Evolutionary conservation across 2,888 invertebrate species (phyloP).

Genomic region (Pseudococcus jackbeardsleyi): DNA sequence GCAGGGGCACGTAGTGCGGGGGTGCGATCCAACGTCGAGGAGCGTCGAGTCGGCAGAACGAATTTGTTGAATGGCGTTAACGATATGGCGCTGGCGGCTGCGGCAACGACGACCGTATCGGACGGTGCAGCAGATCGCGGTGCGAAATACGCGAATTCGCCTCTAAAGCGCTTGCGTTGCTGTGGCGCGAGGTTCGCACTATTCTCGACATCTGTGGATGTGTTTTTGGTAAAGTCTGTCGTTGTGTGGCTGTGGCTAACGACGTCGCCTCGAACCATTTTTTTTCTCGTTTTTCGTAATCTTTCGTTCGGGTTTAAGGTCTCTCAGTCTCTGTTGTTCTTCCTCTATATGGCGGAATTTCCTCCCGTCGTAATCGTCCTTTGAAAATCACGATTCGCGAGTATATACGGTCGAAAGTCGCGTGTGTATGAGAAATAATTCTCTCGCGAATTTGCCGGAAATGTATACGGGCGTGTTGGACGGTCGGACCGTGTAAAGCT

Average conservation of each 20-base stretch:
- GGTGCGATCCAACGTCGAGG: not conserved
- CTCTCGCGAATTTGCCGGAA: not conserved
- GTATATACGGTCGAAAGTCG: too few species aligned
- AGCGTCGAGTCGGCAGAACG: not conserved
- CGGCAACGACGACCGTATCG: not conserved
- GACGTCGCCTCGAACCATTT: conserved; percentile 1
- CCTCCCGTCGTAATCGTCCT: not conserved
- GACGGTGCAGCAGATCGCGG: not conserved
- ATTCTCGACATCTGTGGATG: conserved; percentile 12
- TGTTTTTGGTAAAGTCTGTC: conserved; percentile 17
- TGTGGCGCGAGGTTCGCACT: conserved; percentile 20
- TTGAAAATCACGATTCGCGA: too few species aligned
- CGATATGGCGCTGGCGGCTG: not conserved
- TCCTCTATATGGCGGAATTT: not conserved
- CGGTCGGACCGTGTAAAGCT: not conserved
- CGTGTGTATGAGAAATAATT: not conserved
- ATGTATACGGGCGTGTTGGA: not conserved
- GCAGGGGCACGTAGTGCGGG: not conserved
- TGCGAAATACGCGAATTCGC: not conserved
- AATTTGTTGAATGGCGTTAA: conserved; percentile 52
- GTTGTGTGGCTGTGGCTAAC: conserved; percentile 24
- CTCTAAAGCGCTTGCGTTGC: conserved; percentile 13
- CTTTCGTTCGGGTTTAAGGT: not conserved
- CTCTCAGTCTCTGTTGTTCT: not conserved
- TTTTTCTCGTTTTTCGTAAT: not conserved